Evolutionary conservation across 2,888 invertebrate genomes (phyloP).

Genomic region (Uropetala carovei): DNA sequence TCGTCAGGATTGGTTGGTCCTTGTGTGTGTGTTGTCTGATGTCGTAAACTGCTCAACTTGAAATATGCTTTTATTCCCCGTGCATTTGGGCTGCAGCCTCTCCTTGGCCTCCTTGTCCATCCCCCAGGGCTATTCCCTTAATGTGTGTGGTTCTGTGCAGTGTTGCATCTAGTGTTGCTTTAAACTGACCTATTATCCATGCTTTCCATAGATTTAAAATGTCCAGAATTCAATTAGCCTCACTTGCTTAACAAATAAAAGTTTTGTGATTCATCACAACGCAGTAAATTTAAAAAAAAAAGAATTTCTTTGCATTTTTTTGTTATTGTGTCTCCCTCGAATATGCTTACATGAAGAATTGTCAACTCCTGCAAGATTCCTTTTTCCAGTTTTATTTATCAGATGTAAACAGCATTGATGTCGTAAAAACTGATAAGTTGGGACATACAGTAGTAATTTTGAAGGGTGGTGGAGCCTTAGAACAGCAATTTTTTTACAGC

Average conservation of each 20-base stretch:
- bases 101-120: constrained; percentile 42
- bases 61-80: constrained; percentile 44
- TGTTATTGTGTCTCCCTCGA: background rate
- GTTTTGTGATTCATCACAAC: constrained; percentile 63
- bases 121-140: constrained; percentile 50
- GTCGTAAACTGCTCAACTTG: constrained; percentile 59
- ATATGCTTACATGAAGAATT: background rate
- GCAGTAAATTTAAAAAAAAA: background rate
- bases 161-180: constrained; percentile 64
- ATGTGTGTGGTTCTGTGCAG: constrained; percentile 61
- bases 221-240: constrained; percentile 61
- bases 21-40: constrained; percentile 44
- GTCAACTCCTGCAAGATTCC: constrained; percentile 17
- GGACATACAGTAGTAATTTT: constrained; percentile 52
- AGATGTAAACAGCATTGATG: constrained; percentile 55
- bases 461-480: constrained; percentile 62
- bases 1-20: constrained; percentile 55
- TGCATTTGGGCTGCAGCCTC: constrained; percentile 45
- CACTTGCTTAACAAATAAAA: constrained; percentile 61
- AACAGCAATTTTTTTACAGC: constrained; percentile 59
- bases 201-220: constrained; percentile 60
- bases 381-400: constrained; percentile 46
- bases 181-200: constrained; percentile 62
- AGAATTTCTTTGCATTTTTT: background rate
- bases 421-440: constrained; percentile 49